Evolutionary conservation across 2,888 invertebrate species (phyloP).

Genomic region (Pseudanteris insignis): DNA sequence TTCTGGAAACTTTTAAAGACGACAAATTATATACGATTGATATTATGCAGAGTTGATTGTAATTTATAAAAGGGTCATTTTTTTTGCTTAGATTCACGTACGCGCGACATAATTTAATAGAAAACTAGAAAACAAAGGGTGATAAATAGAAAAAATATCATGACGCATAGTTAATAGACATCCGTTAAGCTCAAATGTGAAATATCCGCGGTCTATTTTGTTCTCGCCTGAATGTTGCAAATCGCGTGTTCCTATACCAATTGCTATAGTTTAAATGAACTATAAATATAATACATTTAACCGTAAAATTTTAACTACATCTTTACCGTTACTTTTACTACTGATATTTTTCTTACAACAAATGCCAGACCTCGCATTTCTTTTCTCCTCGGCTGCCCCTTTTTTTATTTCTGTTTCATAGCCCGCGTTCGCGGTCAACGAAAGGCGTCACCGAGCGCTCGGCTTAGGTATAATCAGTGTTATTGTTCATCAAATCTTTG

Average conservation of each 20-base stretch:
- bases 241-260: conserved; percentile 21
- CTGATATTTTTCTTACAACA: conserved; percentile 35
- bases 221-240: conserved; percentile 24
- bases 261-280: conserved; percentile 43
- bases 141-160: conserved; percentile 9
- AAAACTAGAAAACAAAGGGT: conserved; percentile 17
- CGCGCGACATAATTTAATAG: too few species aligned
- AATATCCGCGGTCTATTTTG: conserved; percentile 32
- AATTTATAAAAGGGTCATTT: too few species aligned
- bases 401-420: conserved; percentile 32
- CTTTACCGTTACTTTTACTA: conserved; percentile 42
- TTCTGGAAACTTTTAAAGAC: too few species aligned
- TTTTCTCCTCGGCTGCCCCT: conserved; percentile 10
- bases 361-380: conserved; percentile 22
- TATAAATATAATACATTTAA: conserved; percentile 43
- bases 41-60: too few species aligned
- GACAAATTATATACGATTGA: too few species aligned
- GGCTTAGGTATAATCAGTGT: conserved; percentile 38
- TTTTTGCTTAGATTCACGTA: too few species aligned
- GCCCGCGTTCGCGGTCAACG: conserved; percentile 35
- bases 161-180: conserved; percentile 25
- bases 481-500: conserved; percentile 42
- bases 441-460: conserved; percentile 37
- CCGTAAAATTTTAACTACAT: conserved; percentile 43
- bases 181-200: conserved; percentile 28